A percentile compares a stretch with the other conserved stretches of the same genome.
Conservation (phyloP, 2,888 invertebrate species). For the Poecilobothrus nobilitatus region DNA sequence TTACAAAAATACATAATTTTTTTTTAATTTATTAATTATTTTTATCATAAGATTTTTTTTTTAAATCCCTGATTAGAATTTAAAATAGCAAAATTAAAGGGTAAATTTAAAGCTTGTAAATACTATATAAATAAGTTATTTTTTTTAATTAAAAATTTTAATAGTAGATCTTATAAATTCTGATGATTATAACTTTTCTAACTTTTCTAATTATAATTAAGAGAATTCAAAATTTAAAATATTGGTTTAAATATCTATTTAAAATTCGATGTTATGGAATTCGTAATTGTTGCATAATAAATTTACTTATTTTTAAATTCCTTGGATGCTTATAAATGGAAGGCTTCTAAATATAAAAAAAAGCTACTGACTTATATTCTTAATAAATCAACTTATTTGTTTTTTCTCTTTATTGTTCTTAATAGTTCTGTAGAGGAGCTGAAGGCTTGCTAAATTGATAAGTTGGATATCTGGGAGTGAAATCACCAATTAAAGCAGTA, state of each 20-base stretch:
- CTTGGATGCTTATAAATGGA: not conserved
- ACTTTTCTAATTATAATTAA: no score
- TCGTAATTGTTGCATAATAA: no score
- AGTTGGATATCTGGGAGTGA: constrained; percentile 55
- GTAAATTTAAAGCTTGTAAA: no score
- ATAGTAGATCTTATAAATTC: no score
- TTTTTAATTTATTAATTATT: not conserved
- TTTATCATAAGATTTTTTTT: not conserved
- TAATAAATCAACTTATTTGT: not conserved
- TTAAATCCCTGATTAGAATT: not conserved
- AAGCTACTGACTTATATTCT: not conserved
- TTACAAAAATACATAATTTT: no score
- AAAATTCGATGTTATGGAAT: not conserved
- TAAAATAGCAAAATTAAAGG: no score
- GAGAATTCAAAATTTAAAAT: no score
- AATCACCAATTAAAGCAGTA: constrained; percentile 48
- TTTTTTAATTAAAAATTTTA: no score
- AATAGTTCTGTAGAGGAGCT: constrained; percentile 43
- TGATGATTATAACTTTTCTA: no score
- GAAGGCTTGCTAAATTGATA: constrained; percentile 48
- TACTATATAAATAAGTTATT: no score
- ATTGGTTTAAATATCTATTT: not conserved
- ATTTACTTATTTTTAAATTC: not conserved
- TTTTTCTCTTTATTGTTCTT: constrained; percentile 20
- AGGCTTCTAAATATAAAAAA: not conserved